Conservation (phyloP, 2,113 vertebrate genomes). For the Lathamus discolor region DNA sequence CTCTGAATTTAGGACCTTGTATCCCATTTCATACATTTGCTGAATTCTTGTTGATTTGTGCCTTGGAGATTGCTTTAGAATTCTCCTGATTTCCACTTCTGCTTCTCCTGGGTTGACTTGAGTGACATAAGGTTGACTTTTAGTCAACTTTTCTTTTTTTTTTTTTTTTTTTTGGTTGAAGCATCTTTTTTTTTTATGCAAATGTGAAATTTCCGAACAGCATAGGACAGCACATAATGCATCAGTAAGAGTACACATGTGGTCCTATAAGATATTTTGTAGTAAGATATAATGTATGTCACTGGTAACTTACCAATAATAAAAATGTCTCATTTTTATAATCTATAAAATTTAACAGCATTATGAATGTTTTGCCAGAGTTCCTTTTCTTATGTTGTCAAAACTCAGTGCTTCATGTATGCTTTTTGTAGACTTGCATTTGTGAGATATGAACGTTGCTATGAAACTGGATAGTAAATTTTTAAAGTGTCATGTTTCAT, state of each 20-base stretch:
- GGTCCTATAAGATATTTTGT: neutral
- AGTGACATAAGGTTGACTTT: neutral
- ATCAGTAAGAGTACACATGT: neutral
- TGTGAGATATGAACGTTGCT: neutral
- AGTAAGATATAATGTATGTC: neutral
- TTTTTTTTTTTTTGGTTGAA: neutral
- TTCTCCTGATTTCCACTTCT: neutral
- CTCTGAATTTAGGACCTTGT: neutral
- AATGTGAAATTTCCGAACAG: neutral
- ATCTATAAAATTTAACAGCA: neutral
- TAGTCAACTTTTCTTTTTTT: neutral
- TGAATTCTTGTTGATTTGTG: neutral
- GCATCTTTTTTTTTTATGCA: fast-evolving
- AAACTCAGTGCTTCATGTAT: neutral
- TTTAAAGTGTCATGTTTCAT: neutral
- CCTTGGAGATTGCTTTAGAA: neutral
- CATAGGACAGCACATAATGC: neutral
- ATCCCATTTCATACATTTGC: neutral
- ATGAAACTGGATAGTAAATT: neutral
- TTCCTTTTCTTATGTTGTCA: neutral
- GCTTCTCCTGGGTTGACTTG: neutral
- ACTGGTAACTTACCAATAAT: neutral
- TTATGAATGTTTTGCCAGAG: neutral
- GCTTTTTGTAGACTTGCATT: neutral
- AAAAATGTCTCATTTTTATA: neutral